These are phyloP conservation scores for Oryctes rhinoceros DNA, from an alignment of 1,140 invertebrate species.

Conservation along the genomic window DNA sequence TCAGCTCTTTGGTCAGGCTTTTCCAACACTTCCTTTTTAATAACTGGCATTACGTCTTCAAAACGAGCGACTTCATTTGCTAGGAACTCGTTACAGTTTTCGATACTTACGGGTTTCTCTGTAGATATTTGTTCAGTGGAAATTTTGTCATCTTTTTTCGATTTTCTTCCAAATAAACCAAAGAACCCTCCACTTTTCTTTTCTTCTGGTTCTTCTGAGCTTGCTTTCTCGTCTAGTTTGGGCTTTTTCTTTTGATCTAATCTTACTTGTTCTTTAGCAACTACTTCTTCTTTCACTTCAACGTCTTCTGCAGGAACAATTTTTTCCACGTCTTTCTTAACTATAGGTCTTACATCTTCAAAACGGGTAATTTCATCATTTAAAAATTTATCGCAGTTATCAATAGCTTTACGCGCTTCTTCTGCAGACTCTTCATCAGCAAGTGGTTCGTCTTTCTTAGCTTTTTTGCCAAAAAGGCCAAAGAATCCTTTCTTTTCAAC, in stretches of 20 bases:
- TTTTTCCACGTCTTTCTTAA: constrained; percentile 24
- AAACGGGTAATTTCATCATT: background rate
- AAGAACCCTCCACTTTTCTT: constrained; percentile 19
- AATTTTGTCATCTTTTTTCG: constrained; percentile 40
- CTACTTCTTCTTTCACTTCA: background rate
- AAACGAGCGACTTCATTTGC: background rate
- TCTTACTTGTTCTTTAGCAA: constrained; percentile 34
- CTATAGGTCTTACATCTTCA: constrained; percentile 39
- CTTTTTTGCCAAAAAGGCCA: constrained; percentile 45
- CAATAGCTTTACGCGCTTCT: constrained; percentile 13
- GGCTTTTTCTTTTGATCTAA: background rate
- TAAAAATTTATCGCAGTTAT: constrained; percentile 16
- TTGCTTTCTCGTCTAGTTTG: background rate
- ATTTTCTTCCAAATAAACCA: constrained; percentile 39
- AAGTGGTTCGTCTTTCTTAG: constrained; percentile 38
- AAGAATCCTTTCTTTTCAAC: constrained; percentile 47
- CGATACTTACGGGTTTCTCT: background rate
- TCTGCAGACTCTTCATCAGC: background rate
- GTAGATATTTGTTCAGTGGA: background rate
- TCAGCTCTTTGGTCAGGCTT: background rate
- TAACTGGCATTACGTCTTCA: constrained; percentile 26
- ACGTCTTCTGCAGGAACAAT: background rate
- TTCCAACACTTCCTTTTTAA: constrained; percentile 19
- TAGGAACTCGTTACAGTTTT: constrained; percentile 7
- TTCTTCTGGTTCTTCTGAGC: constrained; percentile 31